These are phyloP conservation scores for Vipera ursinii DNA, from an alignment of 2,797 vertebrate species.

Conservation along the genomic window DNA sequence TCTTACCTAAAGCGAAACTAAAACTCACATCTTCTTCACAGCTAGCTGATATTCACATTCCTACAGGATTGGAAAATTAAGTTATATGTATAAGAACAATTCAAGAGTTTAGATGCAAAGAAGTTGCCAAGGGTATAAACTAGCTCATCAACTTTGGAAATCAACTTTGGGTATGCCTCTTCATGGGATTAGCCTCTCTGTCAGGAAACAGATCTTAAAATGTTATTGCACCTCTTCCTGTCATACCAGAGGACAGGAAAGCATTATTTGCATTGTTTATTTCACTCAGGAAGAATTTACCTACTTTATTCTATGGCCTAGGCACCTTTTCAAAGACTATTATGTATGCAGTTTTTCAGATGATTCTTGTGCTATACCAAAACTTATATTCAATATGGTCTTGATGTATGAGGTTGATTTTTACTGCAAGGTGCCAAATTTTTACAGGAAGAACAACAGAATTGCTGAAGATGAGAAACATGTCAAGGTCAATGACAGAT, in stretches of 20 bases:
- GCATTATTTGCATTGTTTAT: not conserved
- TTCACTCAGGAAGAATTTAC: not conserved
- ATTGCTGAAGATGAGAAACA: constrained; percentile 44
- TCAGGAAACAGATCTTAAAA: not conserved
- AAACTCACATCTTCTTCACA: not conserved
- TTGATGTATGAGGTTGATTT: constrained; percentile 50
- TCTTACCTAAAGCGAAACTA: not conserved
- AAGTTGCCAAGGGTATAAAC: not conserved
- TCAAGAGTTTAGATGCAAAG: not conserved
- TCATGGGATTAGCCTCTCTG: not conserved
- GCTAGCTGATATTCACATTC: not conserved
- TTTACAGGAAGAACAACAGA: constrained; percentile 37
- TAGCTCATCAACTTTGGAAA: not conserved
- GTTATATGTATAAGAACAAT: not conserved
- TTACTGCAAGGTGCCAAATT: constrained; percentile 44
- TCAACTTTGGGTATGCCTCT: not conserved
- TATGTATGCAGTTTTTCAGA: constrained; percentile 24
- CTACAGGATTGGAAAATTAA: not conserved
- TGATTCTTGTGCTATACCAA: constrained; percentile 29
- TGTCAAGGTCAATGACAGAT: constrained; percentile 36
- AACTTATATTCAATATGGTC: constrained; percentile 42
- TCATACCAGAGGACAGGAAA: not conserved
- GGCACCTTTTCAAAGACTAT: not conserved
- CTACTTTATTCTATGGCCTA: not conserved
- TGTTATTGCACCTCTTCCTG: too few relatives aligned